phyloP scores from a whole-genome alignment of 1,140 invertebrate species.

The Bombus affinis region DNA sequence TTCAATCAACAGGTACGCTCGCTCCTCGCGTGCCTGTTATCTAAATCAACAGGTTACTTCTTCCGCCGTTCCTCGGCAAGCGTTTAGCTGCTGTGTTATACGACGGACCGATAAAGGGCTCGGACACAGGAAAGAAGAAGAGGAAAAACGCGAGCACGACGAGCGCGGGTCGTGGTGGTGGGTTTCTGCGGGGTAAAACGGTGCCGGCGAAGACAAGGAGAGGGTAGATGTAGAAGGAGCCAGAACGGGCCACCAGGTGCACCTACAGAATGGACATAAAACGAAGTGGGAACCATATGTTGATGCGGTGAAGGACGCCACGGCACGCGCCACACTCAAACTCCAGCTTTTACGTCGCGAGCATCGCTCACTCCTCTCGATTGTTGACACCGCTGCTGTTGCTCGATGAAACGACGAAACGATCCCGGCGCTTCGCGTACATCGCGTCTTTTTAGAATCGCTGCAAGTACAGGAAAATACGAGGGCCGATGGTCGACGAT shows the following conservation, averaged over 20 bases:
- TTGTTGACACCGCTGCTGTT: neutral
- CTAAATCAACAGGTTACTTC: slow-evolving; percentile 40
- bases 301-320: slow-evolving; percentile 77
- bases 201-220: slow-evolving; percentile 39
- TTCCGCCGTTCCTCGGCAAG: neutral
- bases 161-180: slow-evolving; percentile 17
- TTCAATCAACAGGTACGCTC: slow-evolving; percentile 31
- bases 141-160: slow-evolving; percentile 6
- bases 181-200: slow-evolving; percentile 11
- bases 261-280: slow-evolving; percentile 77
- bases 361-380: slow-evolving; percentile 57
- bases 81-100: slow-evolving; percentile 12
- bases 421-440: neutral
- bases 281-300: slow-evolving; percentile 81
- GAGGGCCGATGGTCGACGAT: too few relatives aligned
- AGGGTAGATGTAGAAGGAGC: slow-evolving; percentile 60
- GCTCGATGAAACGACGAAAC: neutral
- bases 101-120: neutral
- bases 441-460: neutral
- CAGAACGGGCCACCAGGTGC: slow-evolving; percentile 75
- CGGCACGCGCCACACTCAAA: slow-evolving; percentile 81
- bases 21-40: neutral
- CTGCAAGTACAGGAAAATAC: too few relatives aligned
- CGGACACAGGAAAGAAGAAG: neutral
- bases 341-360: slow-evolving; percentile 74